phyloP scores from a whole-genome alignment of 1,140 invertebrate genomes.

The Drosophila virilis region DNA sequence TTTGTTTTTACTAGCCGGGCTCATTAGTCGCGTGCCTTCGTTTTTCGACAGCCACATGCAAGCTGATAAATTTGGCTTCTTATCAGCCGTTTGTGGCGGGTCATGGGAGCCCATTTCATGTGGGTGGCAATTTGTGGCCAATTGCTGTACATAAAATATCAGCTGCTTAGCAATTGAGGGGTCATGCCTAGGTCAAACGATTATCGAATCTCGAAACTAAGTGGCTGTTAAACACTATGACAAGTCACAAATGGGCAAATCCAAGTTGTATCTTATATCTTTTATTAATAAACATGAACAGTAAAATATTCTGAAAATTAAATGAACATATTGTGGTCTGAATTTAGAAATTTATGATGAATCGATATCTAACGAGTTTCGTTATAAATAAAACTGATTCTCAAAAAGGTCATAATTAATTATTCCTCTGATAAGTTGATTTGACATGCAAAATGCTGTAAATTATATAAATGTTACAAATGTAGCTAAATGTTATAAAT shows the following conservation, averaged over 20 bases:
- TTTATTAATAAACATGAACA: not conserved
- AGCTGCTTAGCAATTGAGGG: slow-evolving; percentile 12
- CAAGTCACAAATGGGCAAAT: not conserved
- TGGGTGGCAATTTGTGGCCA: slow-evolving; percentile 28
- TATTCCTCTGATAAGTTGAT: too few species aligned
- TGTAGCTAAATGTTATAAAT: too few species aligned
- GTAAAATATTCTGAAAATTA: too few species aligned
- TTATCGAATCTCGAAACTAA: slow-evolving; percentile 2
- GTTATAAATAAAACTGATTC: too few species aligned
- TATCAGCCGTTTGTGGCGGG: slow-evolving; percentile 9
- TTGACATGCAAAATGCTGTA: too few species aligned
- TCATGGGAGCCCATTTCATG: slow-evolving; percentile 33
- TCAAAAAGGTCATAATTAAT: too few species aligned
- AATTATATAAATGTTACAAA: too few species aligned
- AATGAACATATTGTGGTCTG: too few species aligned
- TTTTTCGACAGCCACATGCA: slow-evolving; percentile 18
- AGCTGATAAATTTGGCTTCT: slow-evolving; percentile 24
- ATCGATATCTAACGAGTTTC: too few species aligned
- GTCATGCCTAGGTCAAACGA: slow-evolving; percentile 9
- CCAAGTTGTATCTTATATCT: not conserved
- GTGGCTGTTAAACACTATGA: slow-evolving; percentile 1
- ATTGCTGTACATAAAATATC: slow-evolving; percentile 11
- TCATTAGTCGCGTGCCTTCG: slow-evolving; percentile 32
- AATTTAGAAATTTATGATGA: too few species aligned
- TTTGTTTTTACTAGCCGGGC: slow-evolving; percentile 31